Evolutionary conservation across 2,113 vertebrate genomes (phyloP).

Genomic region (Vicugna pacos): DNA sequence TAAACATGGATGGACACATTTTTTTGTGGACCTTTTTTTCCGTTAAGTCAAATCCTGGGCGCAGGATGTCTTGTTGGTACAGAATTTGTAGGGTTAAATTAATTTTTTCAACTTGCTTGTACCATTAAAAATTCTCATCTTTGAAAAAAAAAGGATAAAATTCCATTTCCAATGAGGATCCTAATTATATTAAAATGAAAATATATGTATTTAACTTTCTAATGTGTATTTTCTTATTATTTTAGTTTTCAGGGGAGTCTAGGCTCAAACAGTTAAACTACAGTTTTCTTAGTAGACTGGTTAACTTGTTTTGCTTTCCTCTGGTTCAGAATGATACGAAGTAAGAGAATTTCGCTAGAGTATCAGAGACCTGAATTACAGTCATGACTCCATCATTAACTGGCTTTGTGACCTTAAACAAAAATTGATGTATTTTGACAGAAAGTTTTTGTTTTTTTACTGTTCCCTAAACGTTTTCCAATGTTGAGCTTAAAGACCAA

Average conservation of each 20-base stretch:
- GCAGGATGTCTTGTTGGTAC: too few species aligned
- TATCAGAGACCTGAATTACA: slow-evolving; percentile 4
- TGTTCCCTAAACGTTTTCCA: slow-evolving; percentile 41
- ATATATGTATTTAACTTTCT: not conserved
- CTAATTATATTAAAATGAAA: slow-evolving; percentile 21
- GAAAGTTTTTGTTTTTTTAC: not conserved
- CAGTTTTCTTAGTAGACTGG: not conserved
- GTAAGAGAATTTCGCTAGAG: slow-evolving; percentile 27
- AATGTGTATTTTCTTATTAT: slow-evolving; percentile 40
- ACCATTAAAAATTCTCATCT: too few species aligned
- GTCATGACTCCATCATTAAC: not conserved
- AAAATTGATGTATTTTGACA: not conserved
- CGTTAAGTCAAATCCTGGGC: too few species aligned
- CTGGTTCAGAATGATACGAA: not conserved
- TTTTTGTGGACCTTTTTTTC: too few species aligned
- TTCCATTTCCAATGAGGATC: slow-evolving; percentile 11
- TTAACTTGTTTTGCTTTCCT: not conserved
- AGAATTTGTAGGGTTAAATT: too few species aligned
- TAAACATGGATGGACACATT: too few species aligned
- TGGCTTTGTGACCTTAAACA: not conserved
- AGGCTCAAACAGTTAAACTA: not conserved
- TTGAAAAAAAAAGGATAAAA: not conserved
- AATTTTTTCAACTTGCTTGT: too few species aligned
- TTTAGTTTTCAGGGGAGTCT: slow-evolving; percentile 31
- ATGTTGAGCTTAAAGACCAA: slow-evolving; percentile 45